phyloP scores from a whole-genome alignment of 2,888 invertebrate species.

The Micropterix aruncella region DNA sequence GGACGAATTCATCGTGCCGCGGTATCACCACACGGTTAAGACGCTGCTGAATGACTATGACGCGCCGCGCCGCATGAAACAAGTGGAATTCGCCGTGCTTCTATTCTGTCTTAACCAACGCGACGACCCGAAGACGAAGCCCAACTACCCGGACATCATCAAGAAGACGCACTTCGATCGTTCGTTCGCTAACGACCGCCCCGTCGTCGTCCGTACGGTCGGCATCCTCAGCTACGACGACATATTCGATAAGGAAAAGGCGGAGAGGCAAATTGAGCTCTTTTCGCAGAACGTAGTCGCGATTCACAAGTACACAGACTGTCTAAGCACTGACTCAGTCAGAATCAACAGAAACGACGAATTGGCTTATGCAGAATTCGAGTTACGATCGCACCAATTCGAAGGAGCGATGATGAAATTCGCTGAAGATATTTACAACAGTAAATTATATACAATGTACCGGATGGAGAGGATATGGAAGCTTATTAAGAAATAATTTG shows the following conservation, averaged over 20 bases:
- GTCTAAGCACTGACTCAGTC: constrained; percentile 22
- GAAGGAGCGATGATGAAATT: constrained; percentile 39
- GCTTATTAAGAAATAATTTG: too few species aligned
- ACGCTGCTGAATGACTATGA: constrained; percentile 39
- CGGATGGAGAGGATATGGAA: constrained; percentile 36
- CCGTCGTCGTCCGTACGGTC: constrained; percentile 15
- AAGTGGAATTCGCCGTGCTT: constrained; percentile 22
- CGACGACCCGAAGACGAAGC: constrained; percentile 30
- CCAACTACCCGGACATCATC: constrained; percentile 29
- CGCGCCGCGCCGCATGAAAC: constrained; percentile 24
- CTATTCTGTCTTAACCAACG: constrained; percentile 32
- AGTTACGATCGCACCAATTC: constrained; percentile 25
- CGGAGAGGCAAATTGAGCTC: constrained; percentile 14
- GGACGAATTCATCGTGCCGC: constrained; percentile 52
- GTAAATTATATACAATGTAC: constrained; percentile 33
- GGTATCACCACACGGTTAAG: constrained; percentile 37
- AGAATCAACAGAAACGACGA: constrained; percentile 8
- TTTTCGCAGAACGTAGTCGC: constrained; percentile 26
- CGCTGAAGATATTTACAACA: constrained; percentile 28
- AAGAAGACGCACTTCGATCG: constrained; percentile 31
- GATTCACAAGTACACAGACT: constrained; percentile 32
- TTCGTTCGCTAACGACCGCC: constrained; percentile 14
- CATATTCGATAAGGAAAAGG: constrained; percentile 24
- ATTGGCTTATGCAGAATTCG: constrained; percentile 12
- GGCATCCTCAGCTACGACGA: constrained; percentile 30